Base-by-base conservation (phyloP, 2,888 invertebrate genomes). In the Galerucella nymphaeae region DNA sequence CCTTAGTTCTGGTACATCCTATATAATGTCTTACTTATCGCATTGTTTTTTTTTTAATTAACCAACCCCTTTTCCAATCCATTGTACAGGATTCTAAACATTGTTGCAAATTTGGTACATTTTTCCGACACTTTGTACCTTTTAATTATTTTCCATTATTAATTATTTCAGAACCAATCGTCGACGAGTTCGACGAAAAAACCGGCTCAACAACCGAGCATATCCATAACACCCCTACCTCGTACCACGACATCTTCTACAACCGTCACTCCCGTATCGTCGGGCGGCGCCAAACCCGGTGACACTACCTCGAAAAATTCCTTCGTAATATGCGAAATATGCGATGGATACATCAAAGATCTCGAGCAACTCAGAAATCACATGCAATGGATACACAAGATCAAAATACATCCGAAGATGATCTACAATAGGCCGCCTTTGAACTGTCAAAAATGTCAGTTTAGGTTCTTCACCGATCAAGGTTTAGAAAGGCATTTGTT, bases 371-470 rank as follows among this genome's bases (percentile, higher is more conserved):
- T 98, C 76, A 90, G 97, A 77, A 97, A 97, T 86, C 98, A 98
- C 85, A 97, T 98, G 96, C 97, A 96, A 84, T 97, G 96, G 95
- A 97, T 97, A 85, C 98, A 98, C 87, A 97, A 97, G 90, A 96
- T 96, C 79, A 96, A 96, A 87, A 97, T 97, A 83, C 96, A 96
- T 87, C 96, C 96, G 71, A 96, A 96, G 88, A 97, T 96, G 96
- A 96, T 96, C 80, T 95, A 96, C 87, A 96, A 96, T 87, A 90
- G 94, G 87, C 96, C 98, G 71, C 97, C 97, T 62, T 89, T 98
- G 78, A 96, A 96, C 88, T 98, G 98, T 87, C 97, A 97, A 87
- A 96, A 97, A 86, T 98, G 98, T 88, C 96, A 96, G 88, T 96
- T 95, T 86, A 91, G 97, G 83, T 99, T 98, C 89, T 99, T 98